phyloP scores from a whole-genome alignment of 2,113 vertebrate species.

The Brevimyrus niger region DNA sequence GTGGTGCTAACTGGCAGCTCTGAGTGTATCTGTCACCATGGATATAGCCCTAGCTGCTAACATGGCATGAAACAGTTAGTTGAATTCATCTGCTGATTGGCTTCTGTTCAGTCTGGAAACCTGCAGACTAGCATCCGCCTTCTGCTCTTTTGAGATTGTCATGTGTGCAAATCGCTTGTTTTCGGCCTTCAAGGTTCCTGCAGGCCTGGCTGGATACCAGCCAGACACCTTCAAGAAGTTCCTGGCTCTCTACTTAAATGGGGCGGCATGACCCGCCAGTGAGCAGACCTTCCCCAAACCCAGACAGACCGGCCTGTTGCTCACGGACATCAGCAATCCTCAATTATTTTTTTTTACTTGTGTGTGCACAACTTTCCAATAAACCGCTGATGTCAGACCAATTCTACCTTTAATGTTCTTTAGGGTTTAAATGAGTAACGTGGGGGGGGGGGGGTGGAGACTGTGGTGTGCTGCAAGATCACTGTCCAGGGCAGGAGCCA shows the following conservation, averaged over 20 bases:
- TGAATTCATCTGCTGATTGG: background rate
- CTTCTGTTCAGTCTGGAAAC: background rate
- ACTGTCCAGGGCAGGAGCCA: background rate
- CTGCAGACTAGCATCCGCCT: background rate
- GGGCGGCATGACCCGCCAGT: constrained; percentile 53
- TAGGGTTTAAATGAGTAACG: background rate
- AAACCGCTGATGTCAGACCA: background rate
- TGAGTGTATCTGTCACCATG: background rate
- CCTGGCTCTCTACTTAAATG: constrained; percentile 82
- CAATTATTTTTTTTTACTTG: background rate
- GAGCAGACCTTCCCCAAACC: background rate
- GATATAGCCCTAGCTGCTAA: background rate
- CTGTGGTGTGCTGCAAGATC: background rate
- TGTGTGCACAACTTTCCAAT: background rate
- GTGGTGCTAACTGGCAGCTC: background rate
- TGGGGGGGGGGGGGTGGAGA: background rate
- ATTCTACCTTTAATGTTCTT: background rate
- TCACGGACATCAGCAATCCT: background rate
- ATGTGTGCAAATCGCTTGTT: background rate
- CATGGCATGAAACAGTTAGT: background rate
- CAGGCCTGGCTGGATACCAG: constrained; percentile 76
- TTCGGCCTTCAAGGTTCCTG: constrained; percentile 68
- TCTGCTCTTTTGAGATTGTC: background rate
- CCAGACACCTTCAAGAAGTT: constrained; percentile 87
- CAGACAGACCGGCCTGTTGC: background rate